Base-by-base conservation (phyloP, 2,113 vertebrate genomes). In the Sarotherodon lohbergeri region DNA sequence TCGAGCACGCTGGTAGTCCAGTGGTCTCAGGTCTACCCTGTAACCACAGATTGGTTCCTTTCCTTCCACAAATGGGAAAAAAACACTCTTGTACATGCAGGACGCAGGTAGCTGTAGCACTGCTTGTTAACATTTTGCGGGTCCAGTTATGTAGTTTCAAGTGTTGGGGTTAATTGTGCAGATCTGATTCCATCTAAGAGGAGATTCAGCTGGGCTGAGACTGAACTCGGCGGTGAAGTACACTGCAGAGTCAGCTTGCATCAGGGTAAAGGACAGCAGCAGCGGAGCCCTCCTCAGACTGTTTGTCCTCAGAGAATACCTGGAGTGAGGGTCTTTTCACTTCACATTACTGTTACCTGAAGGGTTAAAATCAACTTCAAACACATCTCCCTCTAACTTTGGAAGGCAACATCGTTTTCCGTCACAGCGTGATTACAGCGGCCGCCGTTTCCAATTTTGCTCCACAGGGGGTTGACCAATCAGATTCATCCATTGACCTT, bases 401-500 rank as follows among this genome's bases (percentile, higher is more conserved):
- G 85, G 71, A 92, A 41, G 84, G 50, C 81, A 80, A 80, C 82
- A 87, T 85, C 87, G 63, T 80, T 91, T 52, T 89, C 78, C 24
- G 68, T 85, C 85, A 85, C 87, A 55, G 73, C 46, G n/a, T 96
- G 96, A 96, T 96, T 96, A 92, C 94, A 94, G 94, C 82, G 80
- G 84, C 91, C 84, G 86, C 88, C 88, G 82, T 93, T 95, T 95
- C 85, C 93, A 92, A 92, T 95, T 95, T 85, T 59, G 80, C 90
- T 95, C 92, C 83, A 52, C 83, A 85, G 94, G 94, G 94, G 95
- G 87, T 93, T 90, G 88, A 91, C 90, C 95, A 95, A 95, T 96
- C 95, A 95, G 94, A 93, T 88, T 91, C 92, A 93, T 94, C 91
- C 90, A 89, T 85, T 93, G 94, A 96, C 93, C 94, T 90, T 27